Evolutionary conservation across 2,888 invertebrate genomes (phyloP).

Genomic region (Eilema griseolum): DNA sequence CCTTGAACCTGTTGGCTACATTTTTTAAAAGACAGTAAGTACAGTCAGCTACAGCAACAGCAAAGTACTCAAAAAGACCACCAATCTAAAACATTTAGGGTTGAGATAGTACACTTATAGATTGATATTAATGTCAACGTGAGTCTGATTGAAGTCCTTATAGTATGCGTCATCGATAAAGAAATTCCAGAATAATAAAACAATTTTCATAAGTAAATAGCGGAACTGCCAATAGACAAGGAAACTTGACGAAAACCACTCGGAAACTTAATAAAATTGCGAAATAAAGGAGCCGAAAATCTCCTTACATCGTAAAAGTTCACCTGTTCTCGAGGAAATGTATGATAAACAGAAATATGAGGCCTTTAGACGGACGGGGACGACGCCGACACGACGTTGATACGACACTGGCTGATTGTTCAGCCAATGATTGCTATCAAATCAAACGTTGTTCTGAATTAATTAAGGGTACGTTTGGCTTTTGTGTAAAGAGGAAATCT

Average conservation of each 20-base stretch:
- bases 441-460: neutral
- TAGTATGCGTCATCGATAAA: neutral
- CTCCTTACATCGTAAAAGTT: conserved; percentile 43
- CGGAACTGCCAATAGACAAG: conserved; percentile 23
- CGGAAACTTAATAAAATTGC: conserved; percentile 40
- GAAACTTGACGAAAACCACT: conserved; percentile 22
- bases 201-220: conserved; percentile 23
- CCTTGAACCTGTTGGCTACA: too few species aligned
- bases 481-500: neutral
- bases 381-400: conserved; percentile 19
- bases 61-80: too few species aligned
- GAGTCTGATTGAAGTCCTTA: neutral
- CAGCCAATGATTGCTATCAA: neutral
- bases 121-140: neutral
- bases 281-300: conserved; percentile 42
- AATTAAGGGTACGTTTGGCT: neutral
- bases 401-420: conserved; percentile 7
- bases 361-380: conserved; percentile 12
- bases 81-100: too few species aligned
- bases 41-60: too few species aligned
- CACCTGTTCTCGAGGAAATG: conserved; percentile 30
- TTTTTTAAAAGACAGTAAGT: too few species aligned
- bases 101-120: too few species aligned
- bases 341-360: conserved; percentile 43
- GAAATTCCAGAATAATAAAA: conserved; percentile 11